Conservation (phyloP, 2,888 invertebrate species). For the Osmoderma eremita region DNA sequence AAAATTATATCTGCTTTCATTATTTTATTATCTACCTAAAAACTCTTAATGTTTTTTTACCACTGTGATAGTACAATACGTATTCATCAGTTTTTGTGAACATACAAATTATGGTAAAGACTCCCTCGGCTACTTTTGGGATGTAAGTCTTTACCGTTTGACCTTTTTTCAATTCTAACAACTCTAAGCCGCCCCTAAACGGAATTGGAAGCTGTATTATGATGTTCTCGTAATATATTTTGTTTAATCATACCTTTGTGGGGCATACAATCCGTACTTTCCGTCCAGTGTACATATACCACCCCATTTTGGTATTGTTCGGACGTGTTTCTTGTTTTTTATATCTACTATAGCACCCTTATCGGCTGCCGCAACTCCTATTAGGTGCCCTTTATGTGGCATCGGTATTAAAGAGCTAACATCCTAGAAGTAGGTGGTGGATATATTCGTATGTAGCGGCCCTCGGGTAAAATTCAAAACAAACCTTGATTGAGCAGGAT, state of each 20-base stretch:
- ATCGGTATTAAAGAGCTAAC: constrained; percentile 80
- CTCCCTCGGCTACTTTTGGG: constrained; percentile 94
- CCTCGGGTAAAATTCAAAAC: constrained; percentile 2
- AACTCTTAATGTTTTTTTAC: constrained; percentile 91
- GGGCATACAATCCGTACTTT: constrained; percentile 92
- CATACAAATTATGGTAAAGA: constrained; percentile 93
- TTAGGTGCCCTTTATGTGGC: constrained; percentile 85
- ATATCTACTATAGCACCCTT: constrained; percentile 92
- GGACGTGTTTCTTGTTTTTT: constrained; percentile 85
- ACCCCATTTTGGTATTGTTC: constrained; percentile 91
- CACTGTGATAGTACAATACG: constrained; percentile 96
- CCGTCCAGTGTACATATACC: constrained; percentile 89
- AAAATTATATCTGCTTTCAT: background rate
- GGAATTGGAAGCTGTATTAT: constrained; percentile 15
- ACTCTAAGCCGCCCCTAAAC: constrained; percentile 88
- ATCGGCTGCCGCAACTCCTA: constrained; percentile 89
- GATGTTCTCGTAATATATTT: background rate
- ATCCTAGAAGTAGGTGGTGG: constrained; percentile 72
- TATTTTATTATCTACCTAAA: constrained; percentile 72
- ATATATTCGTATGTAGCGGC: background rate
- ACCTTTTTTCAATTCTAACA: constrained; percentile 91
- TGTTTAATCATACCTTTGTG: constrained; percentile 68
- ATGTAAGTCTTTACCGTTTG: constrained; percentile 89
- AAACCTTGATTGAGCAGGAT: constrained; percentile 69
- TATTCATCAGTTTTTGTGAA: constrained; percentile 95